Evolutionary conservation across 2,888 invertebrate genomes (phyloP).

Genomic region (Cerceris rybyensis): DNA sequence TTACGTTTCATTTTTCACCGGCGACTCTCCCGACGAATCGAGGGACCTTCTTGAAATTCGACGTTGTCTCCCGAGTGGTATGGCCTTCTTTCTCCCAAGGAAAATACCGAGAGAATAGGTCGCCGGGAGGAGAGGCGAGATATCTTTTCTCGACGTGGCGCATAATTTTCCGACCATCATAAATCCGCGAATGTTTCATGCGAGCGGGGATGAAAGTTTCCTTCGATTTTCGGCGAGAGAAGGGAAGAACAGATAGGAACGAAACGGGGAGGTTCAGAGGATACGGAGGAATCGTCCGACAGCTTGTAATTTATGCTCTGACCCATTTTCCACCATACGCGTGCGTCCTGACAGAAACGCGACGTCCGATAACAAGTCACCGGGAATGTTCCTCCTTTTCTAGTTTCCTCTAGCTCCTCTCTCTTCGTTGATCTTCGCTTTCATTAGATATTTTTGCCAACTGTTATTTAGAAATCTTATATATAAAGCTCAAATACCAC

Average conservation of each 20-base stretch:
- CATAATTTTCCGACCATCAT: constrained; percentile 58
- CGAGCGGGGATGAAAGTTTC: constrained; percentile 61
- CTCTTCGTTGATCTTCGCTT: not conserved
- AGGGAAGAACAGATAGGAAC: constrained; percentile 20
- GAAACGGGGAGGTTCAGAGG: constrained; percentile 36
- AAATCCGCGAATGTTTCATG: constrained; percentile 47
- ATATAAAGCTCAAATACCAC: too few species aligned
- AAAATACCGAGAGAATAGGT: not conserved
- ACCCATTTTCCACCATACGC: constrained; percentile 39
- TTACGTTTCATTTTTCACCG: not conserved
- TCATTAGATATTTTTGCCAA: too few species aligned
- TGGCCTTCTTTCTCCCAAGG: constrained; percentile 25
- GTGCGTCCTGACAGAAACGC: constrained; percentile 40
- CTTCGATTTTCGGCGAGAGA: constrained; percentile 64
- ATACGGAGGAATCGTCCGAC: constrained; percentile 46
- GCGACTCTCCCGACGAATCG: too few species aligned
- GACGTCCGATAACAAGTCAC: constrained; percentile 60
- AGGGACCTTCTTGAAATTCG: too few species aligned
- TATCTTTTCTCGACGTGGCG: constrained; percentile 37
- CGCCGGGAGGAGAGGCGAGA: constrained; percentile 1
- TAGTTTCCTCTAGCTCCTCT: constrained; percentile 38
- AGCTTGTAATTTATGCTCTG: constrained; percentile 62
- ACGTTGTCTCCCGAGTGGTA: too few species aligned
- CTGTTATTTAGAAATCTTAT: too few species aligned
- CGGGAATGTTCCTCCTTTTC: constrained; percentile 19